phyloP scores from a whole-genome alignment of 2,113 vertebrate genomes.

The Halichoeres trimaculatus region DNA sequence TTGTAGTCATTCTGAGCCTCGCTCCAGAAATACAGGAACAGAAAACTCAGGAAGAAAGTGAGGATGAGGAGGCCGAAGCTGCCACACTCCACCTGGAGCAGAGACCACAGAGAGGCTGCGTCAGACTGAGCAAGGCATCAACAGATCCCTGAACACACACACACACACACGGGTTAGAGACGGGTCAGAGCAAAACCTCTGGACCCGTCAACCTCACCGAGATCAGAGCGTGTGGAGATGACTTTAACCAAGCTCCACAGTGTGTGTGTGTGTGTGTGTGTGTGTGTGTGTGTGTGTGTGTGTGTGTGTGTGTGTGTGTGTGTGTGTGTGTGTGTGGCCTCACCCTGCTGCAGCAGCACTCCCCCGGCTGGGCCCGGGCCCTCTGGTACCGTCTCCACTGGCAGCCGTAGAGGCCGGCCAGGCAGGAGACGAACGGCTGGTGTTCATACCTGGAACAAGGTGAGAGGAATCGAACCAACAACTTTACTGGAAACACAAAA shows the following conservation, averaged over 20 bases:
- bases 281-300: not conserved
- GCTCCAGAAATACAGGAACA: slow-evolving; percentile 90
- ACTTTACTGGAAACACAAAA: not conserved
- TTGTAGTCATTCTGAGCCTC: slow-evolving; percentile 93
- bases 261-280: too few species aligned
- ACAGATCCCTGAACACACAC: too few species aligned
- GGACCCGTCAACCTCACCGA: too few species aligned
- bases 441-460: slow-evolving; percentile 82
- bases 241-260: too few species aligned
- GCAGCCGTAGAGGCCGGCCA: slow-evolving; percentile 91
- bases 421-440: slow-evolving; percentile 88
- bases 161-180: too few species aligned
- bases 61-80: slow-evolving; percentile 85
- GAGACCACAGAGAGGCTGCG: slow-evolving; percentile 1
- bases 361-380: slow-evolving; percentile 82
- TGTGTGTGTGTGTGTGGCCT: slow-evolving; percentile 25
- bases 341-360: slow-evolving; percentile 90
- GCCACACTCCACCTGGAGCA: slow-evolving; percentile 79
- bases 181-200: too few species aligned
- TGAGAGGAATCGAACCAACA: not conserved
- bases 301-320: slow-evolving; percentile 14
- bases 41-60: slow-evolving; percentile 86
- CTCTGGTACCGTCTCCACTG: slow-evolving; percentile 90
- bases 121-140: too few species aligned
- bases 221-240: too few species aligned